A percentile compares a stretch with the other conserved stretches of the same genome.
These are phyloP conservation scores for Jaculus jaculus DNA, from an alignment of 2,113 vertebrate species.

Conservation along the genomic window DNA sequence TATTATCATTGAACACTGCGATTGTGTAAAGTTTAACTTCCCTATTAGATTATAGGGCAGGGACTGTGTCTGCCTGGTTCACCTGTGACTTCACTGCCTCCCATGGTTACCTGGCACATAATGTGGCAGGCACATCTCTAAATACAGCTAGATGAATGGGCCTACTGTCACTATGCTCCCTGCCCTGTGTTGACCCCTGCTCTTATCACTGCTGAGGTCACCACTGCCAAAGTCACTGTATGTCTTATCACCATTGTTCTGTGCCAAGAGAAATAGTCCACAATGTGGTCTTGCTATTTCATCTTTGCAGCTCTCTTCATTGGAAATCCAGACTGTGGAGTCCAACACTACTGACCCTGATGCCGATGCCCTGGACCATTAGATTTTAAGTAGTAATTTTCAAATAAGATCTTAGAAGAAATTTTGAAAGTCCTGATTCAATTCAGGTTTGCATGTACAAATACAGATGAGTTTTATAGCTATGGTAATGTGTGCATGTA, in stretches of 20 bases:
- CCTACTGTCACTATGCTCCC: not conserved
- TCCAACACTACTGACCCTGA: not conserved
- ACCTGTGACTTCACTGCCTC: slow-evolving; percentile 13
- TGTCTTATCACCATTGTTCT: not conserved
- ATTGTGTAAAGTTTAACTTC: slow-evolving; percentile 9
- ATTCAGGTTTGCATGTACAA: slow-evolving; percentile 1
- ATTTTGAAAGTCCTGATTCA: slow-evolving; percentile 13
- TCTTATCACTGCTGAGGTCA: not conserved
- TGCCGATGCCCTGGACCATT: not conserved
- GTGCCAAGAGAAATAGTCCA: slow-evolving; percentile 34
- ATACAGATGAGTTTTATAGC: not conserved
- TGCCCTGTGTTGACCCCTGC: not conserved
- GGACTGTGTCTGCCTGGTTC: not conserved
- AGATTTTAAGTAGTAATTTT: slow-evolving; percentile 48
- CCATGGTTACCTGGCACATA: not conserved
- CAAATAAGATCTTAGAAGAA: not conserved
- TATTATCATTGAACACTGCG: not conserved
- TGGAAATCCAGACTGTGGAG: not conserved
- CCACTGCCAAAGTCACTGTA: not conserved
- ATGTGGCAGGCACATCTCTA: not conserved
- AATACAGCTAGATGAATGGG: not conserved
- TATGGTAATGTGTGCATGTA: not conserved
- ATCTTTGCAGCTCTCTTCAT: slow-evolving; percentile 25
- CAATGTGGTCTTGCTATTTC: not conserved
- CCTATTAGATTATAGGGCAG: not conserved